Base-by-base conservation (phyloP, 2,888 invertebrate genomes). In the Drosophila stalkeri region DNA sequence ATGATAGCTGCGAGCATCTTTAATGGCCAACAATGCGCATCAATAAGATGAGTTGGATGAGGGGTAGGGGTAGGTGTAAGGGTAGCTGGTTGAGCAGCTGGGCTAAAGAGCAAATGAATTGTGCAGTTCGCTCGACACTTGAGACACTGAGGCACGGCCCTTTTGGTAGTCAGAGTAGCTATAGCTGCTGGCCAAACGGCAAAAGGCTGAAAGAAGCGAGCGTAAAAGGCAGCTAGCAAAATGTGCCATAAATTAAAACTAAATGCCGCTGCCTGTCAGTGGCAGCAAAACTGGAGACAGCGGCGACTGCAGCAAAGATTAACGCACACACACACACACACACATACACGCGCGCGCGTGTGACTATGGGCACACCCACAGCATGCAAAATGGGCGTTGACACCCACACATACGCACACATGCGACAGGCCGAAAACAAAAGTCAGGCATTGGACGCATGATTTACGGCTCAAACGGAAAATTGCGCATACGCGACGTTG, bases 241-340 rank as follows among this genome's bases (percentile, higher is more conserved):
- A 82, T 80, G 77, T 74, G 84, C 89, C 87, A 88, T 88, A 90
- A 88, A 88, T 88, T 88, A 88, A 89, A 88, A 82, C 86, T 90
- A 90, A 90, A 88, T 88, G 90, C 87, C 89, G 82, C 73, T 75
- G 74, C 78, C 89, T 88, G 86, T 86, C 86, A 88, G 67, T 67
- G 84, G 75, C 87, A 90, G 80, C 60, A 79, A 75, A 37, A 37
- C 73, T 74, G 76, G 66, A 81, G 76, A 79, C 89, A 80, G 75
- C 81, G 70, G 67, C 68, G 83, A 86, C 89, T 89, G 87, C 89
- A 81, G 72, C 67, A 60, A 75, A 86, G 89, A 89, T 86, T 88
- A 89, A 84, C 82, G 74, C 85, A 72, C 72, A 39, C 6, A 37
- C 14, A 37, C 5, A 37, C 56, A 67, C 77, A 64, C 64, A 44